Evolutionary conservation across 2,797 vertebrate species (phyloP).

Genomic region (Ammospiza maritima): DNA sequence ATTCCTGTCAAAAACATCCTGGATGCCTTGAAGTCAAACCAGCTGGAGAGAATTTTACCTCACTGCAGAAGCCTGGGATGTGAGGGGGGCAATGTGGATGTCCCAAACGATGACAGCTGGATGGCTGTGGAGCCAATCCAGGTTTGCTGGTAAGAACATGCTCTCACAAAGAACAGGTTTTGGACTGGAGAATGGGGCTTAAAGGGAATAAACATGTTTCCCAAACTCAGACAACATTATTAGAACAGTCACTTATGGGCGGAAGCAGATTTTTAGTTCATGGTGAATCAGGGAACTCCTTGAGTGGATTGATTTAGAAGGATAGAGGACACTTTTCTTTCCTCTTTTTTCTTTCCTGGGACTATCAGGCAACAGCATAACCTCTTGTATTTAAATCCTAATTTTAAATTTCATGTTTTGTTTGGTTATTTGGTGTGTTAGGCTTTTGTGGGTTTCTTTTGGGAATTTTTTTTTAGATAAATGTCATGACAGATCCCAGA

Average conservation of each 20-base stretch:
- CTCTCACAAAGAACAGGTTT: not conserved
- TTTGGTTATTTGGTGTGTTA: accelerated
- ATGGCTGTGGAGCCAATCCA: not conserved
- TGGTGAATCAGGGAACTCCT: not conserved
- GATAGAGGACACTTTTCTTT: not conserved
- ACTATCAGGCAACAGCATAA: not conserved
- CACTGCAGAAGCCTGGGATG: not conserved
- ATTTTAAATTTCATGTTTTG: not conserved
- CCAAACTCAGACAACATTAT: not conserved
- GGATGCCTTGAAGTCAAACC: not conserved
- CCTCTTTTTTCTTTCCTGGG: not conserved
- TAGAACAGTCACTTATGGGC: not conserved
- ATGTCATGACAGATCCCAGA: not conserved
- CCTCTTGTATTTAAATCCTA: not conserved
- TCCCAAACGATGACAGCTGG: not conserved
- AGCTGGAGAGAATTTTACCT: not conserved
- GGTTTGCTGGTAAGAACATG: not conserved
- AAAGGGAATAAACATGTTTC: accelerated
- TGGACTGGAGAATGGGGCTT: not conserved
- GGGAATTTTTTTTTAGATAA: not conserved
- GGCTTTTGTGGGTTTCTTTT: not conserved
- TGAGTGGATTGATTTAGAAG: not conserved
- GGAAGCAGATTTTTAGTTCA: not conserved
- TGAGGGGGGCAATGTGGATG: accelerated
- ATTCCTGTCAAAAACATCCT: not conserved